Evolutionary conservation across 1,140 invertebrate species (phyloP).

Genomic region (Dreissena rostriformis): DNA sequence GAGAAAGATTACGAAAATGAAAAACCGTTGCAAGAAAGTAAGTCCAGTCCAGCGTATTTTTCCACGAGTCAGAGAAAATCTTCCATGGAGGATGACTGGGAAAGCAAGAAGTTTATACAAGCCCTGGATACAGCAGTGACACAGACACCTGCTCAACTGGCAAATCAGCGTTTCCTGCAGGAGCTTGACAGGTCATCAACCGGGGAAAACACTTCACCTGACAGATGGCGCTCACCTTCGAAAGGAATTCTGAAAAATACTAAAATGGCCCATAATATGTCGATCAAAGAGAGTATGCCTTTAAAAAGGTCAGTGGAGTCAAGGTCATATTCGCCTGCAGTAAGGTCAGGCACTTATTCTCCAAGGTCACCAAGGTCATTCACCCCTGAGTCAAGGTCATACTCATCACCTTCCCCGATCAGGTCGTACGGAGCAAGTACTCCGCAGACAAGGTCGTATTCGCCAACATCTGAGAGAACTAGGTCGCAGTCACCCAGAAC

Average conservation of each 20-base stretch:
- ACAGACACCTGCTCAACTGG: conserved; percentile 40
- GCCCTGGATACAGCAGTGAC: conserved; percentile 63
- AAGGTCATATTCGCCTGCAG: conserved; percentile 56
- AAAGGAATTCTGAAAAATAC: conserved; percentile 68
- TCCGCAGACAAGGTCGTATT: conserved; percentile 37
- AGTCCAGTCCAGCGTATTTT: conserved; percentile 17
- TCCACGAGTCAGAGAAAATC: conserved; percentile 23
- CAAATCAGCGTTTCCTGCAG: conserved; percentile 46
- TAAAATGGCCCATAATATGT: conserved; percentile 64
- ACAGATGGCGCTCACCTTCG: conserved; percentile 37
- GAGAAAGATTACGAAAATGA: conserved; percentile 49
- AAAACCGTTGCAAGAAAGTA: conserved; percentile 21
- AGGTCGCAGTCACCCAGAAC: conserved; percentile 41
- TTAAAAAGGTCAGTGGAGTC: conserved; percentile 48
- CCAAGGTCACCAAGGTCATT: conserved; percentile 34
- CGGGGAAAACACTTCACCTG: conserved; percentile 8
- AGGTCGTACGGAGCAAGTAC: conserved; percentile 10
- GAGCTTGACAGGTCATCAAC: conserved; percentile 40
- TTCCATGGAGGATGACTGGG: conserved; percentile 35
- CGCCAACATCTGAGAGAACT: conserved; percentile 36
- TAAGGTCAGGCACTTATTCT: conserved; percentile 35
- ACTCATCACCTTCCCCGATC: not conserved
- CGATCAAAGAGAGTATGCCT: conserved; percentile 60
- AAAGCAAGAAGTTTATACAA: conserved; percentile 60
- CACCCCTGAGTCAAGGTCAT: conserved; percentile 46